Conservation (phyloP, 2,888 invertebrate genomes). For the Nemotelus pantherinus region DNA sequence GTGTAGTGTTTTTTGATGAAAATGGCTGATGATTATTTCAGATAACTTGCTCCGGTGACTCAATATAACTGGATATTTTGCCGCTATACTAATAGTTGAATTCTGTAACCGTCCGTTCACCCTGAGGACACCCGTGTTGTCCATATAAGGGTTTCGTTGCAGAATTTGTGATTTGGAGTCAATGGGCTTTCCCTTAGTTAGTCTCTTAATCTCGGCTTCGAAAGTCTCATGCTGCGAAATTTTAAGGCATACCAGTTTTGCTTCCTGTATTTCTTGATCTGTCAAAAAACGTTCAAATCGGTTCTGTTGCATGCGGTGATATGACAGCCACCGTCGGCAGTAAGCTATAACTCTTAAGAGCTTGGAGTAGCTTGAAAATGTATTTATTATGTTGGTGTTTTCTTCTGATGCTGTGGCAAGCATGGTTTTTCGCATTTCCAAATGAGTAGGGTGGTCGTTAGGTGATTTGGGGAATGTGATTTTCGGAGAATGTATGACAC, state of each 20-base stretch:
- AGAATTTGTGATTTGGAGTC: background rate
- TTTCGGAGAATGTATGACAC: background rate
- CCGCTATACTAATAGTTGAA: no score
- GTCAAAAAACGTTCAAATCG: background rate
- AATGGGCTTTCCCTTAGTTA: background rate
- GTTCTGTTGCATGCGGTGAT: background rate
- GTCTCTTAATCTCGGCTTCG: background rate
- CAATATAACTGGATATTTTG: no score
- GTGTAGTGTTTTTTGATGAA: no score
- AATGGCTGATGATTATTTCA: no score
- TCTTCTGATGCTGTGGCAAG: background rate
- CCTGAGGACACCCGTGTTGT: background rate
- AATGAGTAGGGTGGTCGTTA: background rate
- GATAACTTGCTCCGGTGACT: no score
- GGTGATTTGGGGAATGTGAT: constrained; percentile 9
- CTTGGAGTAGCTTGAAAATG: background rate
- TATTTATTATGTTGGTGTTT: background rate
- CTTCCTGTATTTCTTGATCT: background rate
- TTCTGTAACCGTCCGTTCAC: background rate
- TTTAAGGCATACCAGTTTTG: background rate
- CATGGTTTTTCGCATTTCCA: constrained; percentile 2
- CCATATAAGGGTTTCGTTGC: background rate
- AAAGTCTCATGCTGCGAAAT: background rate
- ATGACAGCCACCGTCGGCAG: background rate
- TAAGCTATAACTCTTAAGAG: constrained; percentile 7